These are phyloP conservation scores for Zosterops pallidus DNA, from an alignment of 2,113 vertebrate genomes.

Conservation along the genomic window DNA sequence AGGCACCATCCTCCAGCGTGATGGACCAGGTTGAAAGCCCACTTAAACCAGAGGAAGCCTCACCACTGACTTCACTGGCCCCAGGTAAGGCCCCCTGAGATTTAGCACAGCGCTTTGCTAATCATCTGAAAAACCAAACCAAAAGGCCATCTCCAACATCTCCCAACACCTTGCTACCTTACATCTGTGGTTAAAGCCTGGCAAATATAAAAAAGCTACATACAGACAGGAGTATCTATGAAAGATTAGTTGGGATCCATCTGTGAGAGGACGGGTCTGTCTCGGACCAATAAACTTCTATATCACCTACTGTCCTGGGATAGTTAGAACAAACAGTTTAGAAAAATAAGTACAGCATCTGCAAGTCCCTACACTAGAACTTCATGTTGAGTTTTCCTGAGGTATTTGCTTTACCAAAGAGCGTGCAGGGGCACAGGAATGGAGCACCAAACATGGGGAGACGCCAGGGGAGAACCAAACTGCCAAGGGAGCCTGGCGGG, in stretches of 20 bases:
- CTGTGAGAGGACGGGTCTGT: not conserved
- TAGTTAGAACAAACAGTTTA: slow-evolving; percentile 34
- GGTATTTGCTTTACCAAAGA: slow-evolving; percentile 45
- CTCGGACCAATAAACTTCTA: fast-evolving
- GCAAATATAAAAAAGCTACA: slow-evolving; percentile 35
- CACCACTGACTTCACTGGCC: not conserved
- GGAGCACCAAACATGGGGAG: not conserved
- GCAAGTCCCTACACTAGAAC: slow-evolving; percentile 57
- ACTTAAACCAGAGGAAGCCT: not conserved
- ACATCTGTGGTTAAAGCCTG: slow-evolving; percentile 29
- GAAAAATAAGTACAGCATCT: slow-evolving; percentile 54
- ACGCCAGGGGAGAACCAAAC: not conserved
- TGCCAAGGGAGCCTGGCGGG: not conserved
- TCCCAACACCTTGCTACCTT: not conserved
- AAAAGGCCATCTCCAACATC: not conserved
- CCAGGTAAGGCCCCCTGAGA: not conserved
- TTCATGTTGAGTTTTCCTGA: slow-evolving; percentile 66
- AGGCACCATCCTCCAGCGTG: not conserved
- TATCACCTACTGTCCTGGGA: not conserved
- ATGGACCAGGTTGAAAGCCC: fast-evolving
- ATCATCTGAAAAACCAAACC: not conserved
- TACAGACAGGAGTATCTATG: not conserved
- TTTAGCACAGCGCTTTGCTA: not conserved
- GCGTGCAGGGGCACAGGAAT: not conserved
- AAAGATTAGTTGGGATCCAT: not conserved